Conservation (phyloP, 2,113 vertebrate genomes). For the Gallinago jamesoni region DNA sequence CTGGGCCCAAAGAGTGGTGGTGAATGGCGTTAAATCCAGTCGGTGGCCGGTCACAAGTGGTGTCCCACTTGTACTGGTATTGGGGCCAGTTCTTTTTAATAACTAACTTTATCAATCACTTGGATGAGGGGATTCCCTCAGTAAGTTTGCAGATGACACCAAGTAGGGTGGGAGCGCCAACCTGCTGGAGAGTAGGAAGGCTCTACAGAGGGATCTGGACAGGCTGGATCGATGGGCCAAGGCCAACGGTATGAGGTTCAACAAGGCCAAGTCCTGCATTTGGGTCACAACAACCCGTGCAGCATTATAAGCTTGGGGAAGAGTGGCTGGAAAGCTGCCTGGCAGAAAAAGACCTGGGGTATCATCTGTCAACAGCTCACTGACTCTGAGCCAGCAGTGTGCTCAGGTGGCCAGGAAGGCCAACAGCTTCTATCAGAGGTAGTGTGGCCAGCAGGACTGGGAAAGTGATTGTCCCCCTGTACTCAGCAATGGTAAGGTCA, state of each 20-base stretch:
- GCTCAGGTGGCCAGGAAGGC: neutral
- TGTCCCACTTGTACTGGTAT: neutral
- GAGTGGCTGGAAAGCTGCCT: neutral
- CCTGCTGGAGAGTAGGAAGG: neutral
- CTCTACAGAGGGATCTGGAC: neutral
- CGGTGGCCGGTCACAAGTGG: neutral
- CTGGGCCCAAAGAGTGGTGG: neutral
- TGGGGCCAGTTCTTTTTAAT: too few species aligned
- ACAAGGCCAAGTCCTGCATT: neutral
- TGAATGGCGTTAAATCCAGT: neutral
- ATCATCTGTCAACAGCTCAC: neutral
- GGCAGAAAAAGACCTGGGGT: neutral
- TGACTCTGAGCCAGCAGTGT: neutral
- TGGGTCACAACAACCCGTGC: neutral
- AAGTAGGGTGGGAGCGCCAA: neutral
- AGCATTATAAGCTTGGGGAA: neutral
- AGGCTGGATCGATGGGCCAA: neutral
- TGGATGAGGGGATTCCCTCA: neutral
- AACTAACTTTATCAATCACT: neutral
- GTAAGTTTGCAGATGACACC: neutral
- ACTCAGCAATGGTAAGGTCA: neutral
- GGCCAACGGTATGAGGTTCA: neutral
- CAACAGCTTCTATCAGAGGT: neutral
- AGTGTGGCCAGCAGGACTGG: neutral
- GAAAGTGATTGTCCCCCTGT: neutral